These are phyloP conservation scores for Malurus splendens DNA, from an alignment of 2,797 vertebrate species.

Conservation along the genomic window DNA sequence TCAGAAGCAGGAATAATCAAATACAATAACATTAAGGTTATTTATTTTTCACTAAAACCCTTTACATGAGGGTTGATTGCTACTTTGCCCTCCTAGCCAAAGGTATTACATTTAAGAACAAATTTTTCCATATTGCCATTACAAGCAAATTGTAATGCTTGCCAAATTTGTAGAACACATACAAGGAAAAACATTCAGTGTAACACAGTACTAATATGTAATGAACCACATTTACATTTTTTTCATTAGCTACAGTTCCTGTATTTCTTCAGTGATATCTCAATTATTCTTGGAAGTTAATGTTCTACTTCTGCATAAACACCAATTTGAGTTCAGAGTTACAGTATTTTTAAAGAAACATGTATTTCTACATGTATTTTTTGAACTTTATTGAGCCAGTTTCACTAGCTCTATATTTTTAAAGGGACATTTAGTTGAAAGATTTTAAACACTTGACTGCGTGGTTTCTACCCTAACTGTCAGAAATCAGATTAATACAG, in stretches of 20 bases:
- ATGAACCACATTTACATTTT: conserved; percentile 61
- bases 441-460: background rate
- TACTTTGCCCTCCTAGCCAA: conserved; percentile 17
- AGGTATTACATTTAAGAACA: conserved; percentile 53
- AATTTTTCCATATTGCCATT: conserved; percentile 50
- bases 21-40: conserved; percentile 15
- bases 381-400: background rate
- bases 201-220: conserved; percentile 41
- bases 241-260: conserved; percentile 62
- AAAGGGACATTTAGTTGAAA: background rate
- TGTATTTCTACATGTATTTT: background rate
- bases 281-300: conserved; percentile 30
- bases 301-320: background rate
- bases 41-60: conserved; percentile 32
- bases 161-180: conserved; percentile 45
- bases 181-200: conserved; percentile 40
- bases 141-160: conserved; percentile 52
- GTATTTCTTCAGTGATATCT: conserved; percentile 43
- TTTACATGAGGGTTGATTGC: background rate
- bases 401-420: background rate
- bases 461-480: background rate
- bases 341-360: background rate
- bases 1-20: conserved; percentile 14
- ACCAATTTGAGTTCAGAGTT: background rate
- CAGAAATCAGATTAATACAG: background rate